Base-by-base conservation (phyloP, 2,888 invertebrate species). In the Epinotia ramella region DNA sequence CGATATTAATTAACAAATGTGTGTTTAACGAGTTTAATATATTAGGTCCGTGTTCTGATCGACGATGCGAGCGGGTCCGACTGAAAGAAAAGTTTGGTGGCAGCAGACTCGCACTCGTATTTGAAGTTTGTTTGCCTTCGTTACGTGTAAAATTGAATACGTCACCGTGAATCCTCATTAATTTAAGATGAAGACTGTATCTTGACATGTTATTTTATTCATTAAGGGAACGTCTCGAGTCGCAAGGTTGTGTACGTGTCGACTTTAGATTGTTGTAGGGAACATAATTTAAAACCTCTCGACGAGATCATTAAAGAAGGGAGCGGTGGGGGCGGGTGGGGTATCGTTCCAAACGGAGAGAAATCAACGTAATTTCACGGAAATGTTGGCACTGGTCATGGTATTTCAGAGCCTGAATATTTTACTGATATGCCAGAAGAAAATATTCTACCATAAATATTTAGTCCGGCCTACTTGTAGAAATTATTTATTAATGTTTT, bases 201-300 rank as follows among this genome's bases (percentile, higher is more conserved):
- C 92, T 92, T 90, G 91, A 91, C 91, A 89, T 92, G 92, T 93
- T 93, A 94, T 94, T 94, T 93, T 92, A 94, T 93, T 94, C 92
- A 93, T 92, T 92, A 92, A 88, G 86, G 82, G 88, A 86, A 84
- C 86, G 87, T 86, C 89, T 88, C 86, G 84, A 86, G 86, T 84
- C 85, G 84, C 87, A 85, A 85, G 86, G 83, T 84, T 88, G 87
- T 87, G 85, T 88, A 89, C 89, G 89, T 88, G 90, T 89, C 85
- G 89, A 89, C 87, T 89, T 88, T 79, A 84, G 86, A 92, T 93
- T 93, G 92, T 94, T 93, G 88, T 91, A 85, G 89, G 88, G 89
- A 87, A 91, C 88, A 92, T 92, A 91, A 92, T 92, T 93, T 91
- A 89, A 91, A 93, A 92, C 87, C 89, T 89, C 90, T 90, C 86